Base-by-base conservation (phyloP, 23 tunicate genomes). In the Oikopleura albicans region DNA sequence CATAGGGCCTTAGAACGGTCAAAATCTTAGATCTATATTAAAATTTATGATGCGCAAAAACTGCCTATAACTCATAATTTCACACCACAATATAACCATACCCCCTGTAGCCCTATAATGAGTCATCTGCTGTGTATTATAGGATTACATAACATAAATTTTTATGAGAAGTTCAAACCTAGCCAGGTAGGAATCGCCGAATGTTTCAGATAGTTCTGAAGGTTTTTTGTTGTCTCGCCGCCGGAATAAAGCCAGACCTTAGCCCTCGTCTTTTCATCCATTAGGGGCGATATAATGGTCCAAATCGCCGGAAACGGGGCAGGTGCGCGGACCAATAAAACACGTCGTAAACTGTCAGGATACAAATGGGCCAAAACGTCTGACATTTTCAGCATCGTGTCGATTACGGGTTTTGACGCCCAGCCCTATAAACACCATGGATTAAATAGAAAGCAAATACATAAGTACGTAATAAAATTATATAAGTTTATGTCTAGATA, bases 211-310 rank as follows among this genome's bases (percentile, higher is more conserved):
- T 12, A 71, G 4, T 71, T 71, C 35, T 29, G 79, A 22, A 71
- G 37, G 31, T 71, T 71, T 29, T 71, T 71, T 34, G 4, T 31
- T 34, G 27, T 71, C 4, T 71, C 79, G 79, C 79, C 31, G 27
- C 79, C 79, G 37, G 79, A 71, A 29, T 71, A 71, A 71, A 71
- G 79, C 79, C 79, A 71, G 4, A 71, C 79, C 31, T 71, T 71
- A 2, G 79, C 79, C 34, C 79, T 16, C 37, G 79, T 71, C 31
- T 71, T 71, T 31, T 71, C 79, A 31, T 71, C 79, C 34, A 71
- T 71, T 2, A 71, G 79, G 4, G 79, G 79, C 31, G 79, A 71
- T 22, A 71, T 29, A 31, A 71, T 29, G 33, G 79, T 12, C 79
- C 79, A 71, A 27, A 71, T 2, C 2, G 79, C 79, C 35, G 79